Percentiles rank a stretch among this genome's conserved stretches.
phyloP scores from a whole-genome alignment of 1,140 invertebrate genomes.

The Leptopilina clavipes region DNA sequence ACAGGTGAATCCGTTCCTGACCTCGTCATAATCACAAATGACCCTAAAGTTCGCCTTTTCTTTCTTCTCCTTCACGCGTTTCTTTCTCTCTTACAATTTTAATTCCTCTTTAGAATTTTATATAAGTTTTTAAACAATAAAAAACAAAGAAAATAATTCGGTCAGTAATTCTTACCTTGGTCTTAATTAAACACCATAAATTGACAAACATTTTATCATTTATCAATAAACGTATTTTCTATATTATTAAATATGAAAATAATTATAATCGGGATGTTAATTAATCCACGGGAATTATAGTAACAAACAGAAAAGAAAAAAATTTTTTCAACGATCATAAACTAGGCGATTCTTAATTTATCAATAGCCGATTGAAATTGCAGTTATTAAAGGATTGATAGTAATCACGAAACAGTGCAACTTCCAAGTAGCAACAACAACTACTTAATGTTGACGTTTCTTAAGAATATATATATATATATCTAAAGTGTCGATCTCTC shows the following conservation, averaged over 20 bases:
- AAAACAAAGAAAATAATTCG: too few relatives aligned
- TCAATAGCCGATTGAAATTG: not conserved
- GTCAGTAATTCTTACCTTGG: too few relatives aligned
- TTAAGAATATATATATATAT: not conserved
- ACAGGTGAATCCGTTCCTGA: slow-evolving; percentile 34
- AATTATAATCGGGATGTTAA: slow-evolving; percentile 13
- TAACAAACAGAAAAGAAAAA: too few relatives aligned
- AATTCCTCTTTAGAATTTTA: too few relatives aligned
- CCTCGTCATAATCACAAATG: slow-evolving; percentile 2
- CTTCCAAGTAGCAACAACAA: not conserved
- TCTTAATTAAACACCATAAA: too few relatives aligned
- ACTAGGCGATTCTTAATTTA: not conserved
- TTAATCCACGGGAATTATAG: too few relatives aligned
- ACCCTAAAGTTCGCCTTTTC: not conserved
- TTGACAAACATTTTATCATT: too few relatives aligned
- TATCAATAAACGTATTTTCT: too few relatives aligned
- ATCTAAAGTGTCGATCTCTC: not conserved
- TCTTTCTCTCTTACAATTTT: not conserved
- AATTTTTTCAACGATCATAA: too few relatives aligned
- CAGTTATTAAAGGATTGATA: not conserved
- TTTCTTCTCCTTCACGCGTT: not conserved
- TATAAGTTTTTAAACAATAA: too few relatives aligned
- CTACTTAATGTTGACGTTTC: not conserved
- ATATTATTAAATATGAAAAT: too few relatives aligned
- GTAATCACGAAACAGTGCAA: not conserved